phyloP scores from a whole-genome alignment of 2,113 vertebrate species.

The Empidonax alnorum region DNA sequence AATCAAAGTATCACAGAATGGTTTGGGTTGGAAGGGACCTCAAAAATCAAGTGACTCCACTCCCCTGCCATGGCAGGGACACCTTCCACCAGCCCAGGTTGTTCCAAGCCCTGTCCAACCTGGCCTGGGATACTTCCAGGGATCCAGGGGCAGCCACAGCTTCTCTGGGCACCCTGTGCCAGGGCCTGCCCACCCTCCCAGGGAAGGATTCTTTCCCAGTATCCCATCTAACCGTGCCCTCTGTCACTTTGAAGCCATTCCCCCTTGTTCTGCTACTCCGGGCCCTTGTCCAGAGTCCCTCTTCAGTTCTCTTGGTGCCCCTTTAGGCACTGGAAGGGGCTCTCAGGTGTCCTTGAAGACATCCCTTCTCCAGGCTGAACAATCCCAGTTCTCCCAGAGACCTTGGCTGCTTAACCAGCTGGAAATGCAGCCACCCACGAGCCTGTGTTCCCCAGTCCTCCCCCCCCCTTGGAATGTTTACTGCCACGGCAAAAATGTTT shows the following conservation, averaged over 20 bases:
- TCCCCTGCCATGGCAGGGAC: background rate
- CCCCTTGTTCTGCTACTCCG: background rate
- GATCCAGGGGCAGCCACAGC: background rate
- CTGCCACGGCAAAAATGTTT: background rate
- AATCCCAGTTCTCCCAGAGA: background rate
- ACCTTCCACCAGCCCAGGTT: rapidly evolving
- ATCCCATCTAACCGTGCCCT: background rate
- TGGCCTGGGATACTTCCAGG: background rate
- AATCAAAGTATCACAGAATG: background rate
- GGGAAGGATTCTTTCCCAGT: background rate
- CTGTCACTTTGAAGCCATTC: background rate
- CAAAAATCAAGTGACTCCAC: rapidly evolving
- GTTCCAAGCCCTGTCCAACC: background rate
- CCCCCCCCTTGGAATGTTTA: background rate
- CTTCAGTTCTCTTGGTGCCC: no score
- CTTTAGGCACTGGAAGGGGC: no score
- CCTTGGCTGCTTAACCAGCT: background rate
- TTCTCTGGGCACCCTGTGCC: background rate
- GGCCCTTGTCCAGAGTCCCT: no score
- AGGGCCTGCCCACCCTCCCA: background rate
- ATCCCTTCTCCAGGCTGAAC: no score
- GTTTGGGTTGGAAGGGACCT: no score
- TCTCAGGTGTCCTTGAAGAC: no score
- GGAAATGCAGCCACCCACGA: background rate
- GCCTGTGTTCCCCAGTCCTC: background rate